These are phyloP conservation scores for Tachyglossus aculeatus DNA, from an alignment of 2,797 vertebrate species.

Conservation along the genomic window DNA sequence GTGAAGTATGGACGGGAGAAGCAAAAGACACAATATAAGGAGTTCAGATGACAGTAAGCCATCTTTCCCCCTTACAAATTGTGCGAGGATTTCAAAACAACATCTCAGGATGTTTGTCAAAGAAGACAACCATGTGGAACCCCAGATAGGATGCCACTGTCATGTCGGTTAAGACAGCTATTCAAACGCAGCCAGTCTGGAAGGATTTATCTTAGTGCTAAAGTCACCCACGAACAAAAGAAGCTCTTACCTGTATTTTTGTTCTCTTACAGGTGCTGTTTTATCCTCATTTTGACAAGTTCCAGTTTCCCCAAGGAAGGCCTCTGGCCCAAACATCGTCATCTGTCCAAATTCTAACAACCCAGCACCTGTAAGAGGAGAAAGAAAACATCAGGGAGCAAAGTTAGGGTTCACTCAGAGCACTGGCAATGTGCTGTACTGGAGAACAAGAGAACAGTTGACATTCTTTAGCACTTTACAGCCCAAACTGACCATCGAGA, in stretches of 20 bases:
- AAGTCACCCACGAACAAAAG: rapidly evolving
- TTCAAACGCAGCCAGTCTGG: not conserved
- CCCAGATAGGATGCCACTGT: not conserved
- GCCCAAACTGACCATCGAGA: rapidly evolving
- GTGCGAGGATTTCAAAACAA: too few relatives aligned
- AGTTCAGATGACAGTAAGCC: too few relatives aligned
- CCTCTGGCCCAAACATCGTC: conserved; percentile 11
- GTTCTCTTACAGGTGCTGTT: not conserved
- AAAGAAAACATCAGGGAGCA: rapidly evolving
- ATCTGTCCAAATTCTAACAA: not conserved
- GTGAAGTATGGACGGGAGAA: too few relatives aligned
- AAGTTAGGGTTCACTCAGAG: rapidly evolving
- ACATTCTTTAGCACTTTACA: rapidly evolving
- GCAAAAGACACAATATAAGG: too few relatives aligned
- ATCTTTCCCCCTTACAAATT: too few relatives aligned
- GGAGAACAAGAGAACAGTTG: not conserved
- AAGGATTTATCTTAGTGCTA: rapidly evolving
- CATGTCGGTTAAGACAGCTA: rapidly evolving
- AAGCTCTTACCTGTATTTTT: not conserved
- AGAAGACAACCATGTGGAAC: not conserved
- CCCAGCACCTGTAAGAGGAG: not conserved
- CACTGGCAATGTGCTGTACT: rapidly evolving
- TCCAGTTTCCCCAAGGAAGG: conserved; percentile 7
- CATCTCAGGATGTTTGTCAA: too few relatives aligned
- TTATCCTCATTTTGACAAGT: not conserved